Percentiles rank a stretch among this genome's conserved stretches.
These are phyloP conservation scores for Protodeltote pygarga DNA, from an alignment of 2,888 invertebrate genomes.

Conservation along the genomic window DNA sequence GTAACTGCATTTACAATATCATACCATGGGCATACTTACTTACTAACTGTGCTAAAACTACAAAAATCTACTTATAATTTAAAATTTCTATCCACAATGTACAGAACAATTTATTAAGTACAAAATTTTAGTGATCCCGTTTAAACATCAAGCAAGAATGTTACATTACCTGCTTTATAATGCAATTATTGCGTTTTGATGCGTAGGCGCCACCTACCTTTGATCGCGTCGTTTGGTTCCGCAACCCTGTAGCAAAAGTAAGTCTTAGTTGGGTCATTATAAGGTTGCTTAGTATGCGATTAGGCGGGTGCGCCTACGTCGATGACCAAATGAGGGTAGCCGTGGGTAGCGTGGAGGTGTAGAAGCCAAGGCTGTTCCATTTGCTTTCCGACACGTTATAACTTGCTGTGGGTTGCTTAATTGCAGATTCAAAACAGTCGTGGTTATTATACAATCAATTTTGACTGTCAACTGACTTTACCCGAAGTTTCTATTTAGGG, in stretches of 20 bases:
- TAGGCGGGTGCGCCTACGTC: conserved; percentile 79
- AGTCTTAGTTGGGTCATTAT: conserved; percentile 78
- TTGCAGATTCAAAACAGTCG: conserved; percentile 75
- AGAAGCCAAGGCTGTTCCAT: conserved; percentile 83
- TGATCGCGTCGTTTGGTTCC: conserved; percentile 67
- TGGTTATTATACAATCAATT: conserved; percentile 54
- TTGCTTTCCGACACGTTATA: conserved; percentile 76
- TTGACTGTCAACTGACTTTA: conserved; percentile 46
- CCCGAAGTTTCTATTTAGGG: conserved; percentile 22
- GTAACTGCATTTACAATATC: too few species aligned
- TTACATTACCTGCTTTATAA: conserved; percentile 57
- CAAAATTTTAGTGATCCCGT: conserved; percentile 39
- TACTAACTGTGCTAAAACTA: too few species aligned
- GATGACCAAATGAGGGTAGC: conserved; percentile 85
- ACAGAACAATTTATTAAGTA: conserved; percentile 28
- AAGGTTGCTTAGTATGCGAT: conserved; percentile 81
- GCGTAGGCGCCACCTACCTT: conserved; percentile 76
- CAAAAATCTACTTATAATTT: too few species aligned
- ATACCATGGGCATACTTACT: too few species aligned
- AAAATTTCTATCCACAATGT: too few species aligned
- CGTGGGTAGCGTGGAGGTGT: conserved; percentile 85
- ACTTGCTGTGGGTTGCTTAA: conserved; percentile 81
- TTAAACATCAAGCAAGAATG: conserved; percentile 29
- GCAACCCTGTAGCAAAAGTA: conserved; percentile 77
- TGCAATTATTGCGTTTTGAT: conserved; percentile 67